Percentiles rank a stretch among this genome's conserved stretches.
These are phyloP conservation scores for Agrilus biguttatus DNA, from an alignment of 2,888 invertebrate genomes.

Conservation along the genomic window DNA sequence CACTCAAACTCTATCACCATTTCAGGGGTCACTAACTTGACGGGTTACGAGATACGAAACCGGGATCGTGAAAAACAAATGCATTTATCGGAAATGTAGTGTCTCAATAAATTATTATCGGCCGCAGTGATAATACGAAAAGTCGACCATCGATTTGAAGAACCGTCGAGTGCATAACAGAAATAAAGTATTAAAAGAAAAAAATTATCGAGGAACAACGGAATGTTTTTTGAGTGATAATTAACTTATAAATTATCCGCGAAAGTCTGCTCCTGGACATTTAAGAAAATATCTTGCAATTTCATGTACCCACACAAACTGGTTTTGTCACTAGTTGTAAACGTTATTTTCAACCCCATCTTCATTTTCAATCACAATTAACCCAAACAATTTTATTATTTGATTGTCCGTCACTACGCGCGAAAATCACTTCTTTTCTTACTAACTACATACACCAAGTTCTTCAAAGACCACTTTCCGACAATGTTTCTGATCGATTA, in stretches of 20 bases:
- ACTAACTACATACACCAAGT: no score
- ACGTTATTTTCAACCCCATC: not conserved
- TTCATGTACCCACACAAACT: not conserved
- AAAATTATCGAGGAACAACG: slow-evolving; percentile 1
- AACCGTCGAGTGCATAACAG: no score
- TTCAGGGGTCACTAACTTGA: slow-evolving; percentile 7
- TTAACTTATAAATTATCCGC: slow-evolving; percentile 3
- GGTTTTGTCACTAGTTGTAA: slow-evolving; percentile 3
- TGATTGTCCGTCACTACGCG: not conserved
- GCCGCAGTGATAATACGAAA: no score
- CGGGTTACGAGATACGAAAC: no score
- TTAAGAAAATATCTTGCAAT: slow-evolving; percentile 3
- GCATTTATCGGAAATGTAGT: slow-evolving; percentile 3
- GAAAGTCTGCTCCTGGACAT: slow-evolving; percentile 5
- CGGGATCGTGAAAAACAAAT: not conserved
- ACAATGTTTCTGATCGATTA: slow-evolving; percentile 3
- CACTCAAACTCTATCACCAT: slow-evolving; percentile 9
- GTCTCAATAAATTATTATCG: no score
- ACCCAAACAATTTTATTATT: not conserved
- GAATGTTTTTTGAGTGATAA: slow-evolving; percentile 6
- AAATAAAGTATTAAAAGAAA: not conserved
- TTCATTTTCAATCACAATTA: slow-evolving; percentile 1
- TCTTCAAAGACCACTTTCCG: no score
- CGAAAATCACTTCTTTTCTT: no score
- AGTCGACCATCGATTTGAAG: no score